phyloP scores from a whole-genome alignment of 2,888 invertebrate genomes.

The Eristalis arbustorum region DNA sequence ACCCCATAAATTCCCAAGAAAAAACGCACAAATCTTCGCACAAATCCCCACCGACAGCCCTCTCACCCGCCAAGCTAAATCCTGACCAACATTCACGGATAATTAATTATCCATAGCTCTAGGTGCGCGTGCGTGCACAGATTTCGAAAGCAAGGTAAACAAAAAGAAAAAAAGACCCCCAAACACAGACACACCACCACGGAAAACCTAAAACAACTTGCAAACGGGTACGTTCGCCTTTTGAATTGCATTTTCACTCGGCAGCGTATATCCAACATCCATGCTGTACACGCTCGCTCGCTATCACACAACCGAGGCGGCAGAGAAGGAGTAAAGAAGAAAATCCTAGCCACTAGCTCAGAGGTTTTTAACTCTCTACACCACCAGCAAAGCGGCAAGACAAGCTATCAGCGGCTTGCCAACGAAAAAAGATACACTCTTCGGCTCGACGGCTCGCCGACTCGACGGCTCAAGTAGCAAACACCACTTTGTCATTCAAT shows the following conservation, averaged over 20 bases:
- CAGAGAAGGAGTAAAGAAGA: neutral
- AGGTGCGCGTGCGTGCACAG: constrained; percentile 48
- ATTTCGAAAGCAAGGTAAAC: constrained; percentile 43
- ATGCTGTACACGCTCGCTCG: neutral
- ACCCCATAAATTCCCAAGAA: neutral
- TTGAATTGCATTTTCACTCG: constrained; percentile 57
- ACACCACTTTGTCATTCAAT: constrained; percentile 70
- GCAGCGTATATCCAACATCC: constrained; percentile 1
- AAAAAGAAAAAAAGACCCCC: neutral
- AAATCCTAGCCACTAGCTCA: constrained; percentile 18
- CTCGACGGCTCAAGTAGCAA: constrained; percentile 46
- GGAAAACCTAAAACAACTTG: constrained; percentile 25
- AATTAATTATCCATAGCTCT: constrained; percentile 34
- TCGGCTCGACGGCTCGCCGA: neutral
- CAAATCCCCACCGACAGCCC: too few species aligned
- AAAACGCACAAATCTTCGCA: neutral
- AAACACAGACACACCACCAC: neutral
- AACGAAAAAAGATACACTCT: constrained; percentile 47
- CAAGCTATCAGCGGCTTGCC: neutral
- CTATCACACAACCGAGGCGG: neutral
- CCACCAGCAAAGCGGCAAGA: neutral
- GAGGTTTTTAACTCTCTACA: constrained; percentile 32
- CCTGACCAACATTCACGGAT: constrained; percentile 26
- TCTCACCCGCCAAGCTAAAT: neutral
- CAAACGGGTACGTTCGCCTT: constrained; percentile 24